Evolutionary conservation across 2,888 invertebrate species (phyloP).

Genomic region (Branchellion lobata): DNA sequence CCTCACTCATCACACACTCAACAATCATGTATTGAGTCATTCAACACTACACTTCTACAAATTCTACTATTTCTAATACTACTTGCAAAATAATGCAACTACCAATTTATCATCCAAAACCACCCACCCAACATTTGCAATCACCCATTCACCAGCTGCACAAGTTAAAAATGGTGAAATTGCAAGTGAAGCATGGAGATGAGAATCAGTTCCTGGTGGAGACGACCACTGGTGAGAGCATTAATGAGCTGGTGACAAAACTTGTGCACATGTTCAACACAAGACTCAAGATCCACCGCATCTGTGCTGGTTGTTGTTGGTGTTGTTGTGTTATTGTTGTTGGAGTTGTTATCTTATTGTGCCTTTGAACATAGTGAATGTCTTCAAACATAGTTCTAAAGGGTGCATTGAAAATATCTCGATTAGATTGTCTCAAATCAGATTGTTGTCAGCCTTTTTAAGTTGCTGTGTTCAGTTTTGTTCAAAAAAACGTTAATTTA

Average conservation of each 20-base stretch:
- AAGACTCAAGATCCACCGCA: constrained; percentile 76
- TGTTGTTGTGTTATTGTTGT: no score
- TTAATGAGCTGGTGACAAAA: constrained; percentile 70
- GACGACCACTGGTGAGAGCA: constrained; percentile 69
- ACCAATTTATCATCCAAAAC: no score
- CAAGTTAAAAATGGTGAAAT: constrained; percentile 72
- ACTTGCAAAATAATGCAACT: no score
- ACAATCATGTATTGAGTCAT: no score
- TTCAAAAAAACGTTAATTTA: not conserved
- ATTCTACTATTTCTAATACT: no score
- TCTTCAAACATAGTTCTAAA: no score
- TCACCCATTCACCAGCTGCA: not conserved
- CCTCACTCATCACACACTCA: no score
- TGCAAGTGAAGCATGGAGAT: constrained; percentile 83
- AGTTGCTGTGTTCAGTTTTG: not conserved
- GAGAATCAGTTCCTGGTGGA: constrained; percentile 83
- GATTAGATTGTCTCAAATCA: not conserved
- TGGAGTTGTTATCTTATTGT: no score
- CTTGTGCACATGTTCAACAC: constrained; percentile 81
- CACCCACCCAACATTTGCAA: not conserved
- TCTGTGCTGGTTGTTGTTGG: constrained; percentile 72
- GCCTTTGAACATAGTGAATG: no score
- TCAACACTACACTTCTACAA: no score
- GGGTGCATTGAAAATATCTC: not conserved
- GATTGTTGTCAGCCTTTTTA: not conserved